Percentiles rank a stretch among this genome's conserved stretches.
Conservation (phyloP, 2,113 vertebrate genomes). For the Calidris pugnax region DNA sequence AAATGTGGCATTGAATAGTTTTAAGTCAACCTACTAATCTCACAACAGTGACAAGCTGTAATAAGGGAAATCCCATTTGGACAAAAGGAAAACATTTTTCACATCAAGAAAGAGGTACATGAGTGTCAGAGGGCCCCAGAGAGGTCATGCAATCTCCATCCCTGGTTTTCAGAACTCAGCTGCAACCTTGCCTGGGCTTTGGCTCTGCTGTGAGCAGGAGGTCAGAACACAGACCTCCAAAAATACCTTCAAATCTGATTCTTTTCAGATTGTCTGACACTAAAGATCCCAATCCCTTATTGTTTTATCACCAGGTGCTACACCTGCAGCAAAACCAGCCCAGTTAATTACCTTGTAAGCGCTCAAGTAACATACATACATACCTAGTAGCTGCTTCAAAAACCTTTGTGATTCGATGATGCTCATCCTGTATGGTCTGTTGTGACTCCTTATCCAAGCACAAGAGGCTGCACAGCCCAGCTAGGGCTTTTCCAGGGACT, state of each 20-base stretch:
- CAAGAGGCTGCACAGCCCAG: conserved; percentile 66
- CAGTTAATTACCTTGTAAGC: accelerated
- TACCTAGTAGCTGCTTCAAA: not conserved
- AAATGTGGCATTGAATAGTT: not conserved
- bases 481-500: too few species aligned
- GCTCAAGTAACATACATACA: not conserved
- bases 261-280: not conserved
- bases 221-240: not conserved
- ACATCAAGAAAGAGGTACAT: not conserved
- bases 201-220: not conserved
- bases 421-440: not conserved
- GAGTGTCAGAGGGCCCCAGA: not conserved
- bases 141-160: not conserved
- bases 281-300: not conserved
- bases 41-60: not conserved
- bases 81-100: not conserved
- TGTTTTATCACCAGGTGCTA: not conserved
- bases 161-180: not conserved
- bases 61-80: not conserved
- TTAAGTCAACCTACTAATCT: not conserved
- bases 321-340: not conserved
- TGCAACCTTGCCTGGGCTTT: not conserved
- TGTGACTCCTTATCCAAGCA: not conserved
- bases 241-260: not conserved
- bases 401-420: not conserved